These are phyloP conservation scores for Ganaspis sp. DNA, from an alignment of 1,140 invertebrate species.

Conservation along the genomic window DNA sequence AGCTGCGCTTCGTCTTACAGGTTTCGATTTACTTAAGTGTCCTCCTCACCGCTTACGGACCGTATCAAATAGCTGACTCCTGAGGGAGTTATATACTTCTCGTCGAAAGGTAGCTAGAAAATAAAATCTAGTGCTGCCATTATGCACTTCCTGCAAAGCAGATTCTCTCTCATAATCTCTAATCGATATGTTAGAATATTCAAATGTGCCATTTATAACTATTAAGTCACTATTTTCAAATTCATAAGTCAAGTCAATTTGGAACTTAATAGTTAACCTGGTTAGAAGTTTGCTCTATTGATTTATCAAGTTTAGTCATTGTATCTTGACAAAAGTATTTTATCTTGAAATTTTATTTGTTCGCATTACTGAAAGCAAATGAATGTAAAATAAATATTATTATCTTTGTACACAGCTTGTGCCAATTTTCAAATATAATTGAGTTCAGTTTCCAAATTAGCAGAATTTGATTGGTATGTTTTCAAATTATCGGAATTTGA, in stretches of 20 bases:
- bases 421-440: too few relatives aligned
- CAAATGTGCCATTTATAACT: not conserved
- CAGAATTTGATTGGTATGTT: too few relatives aligned
- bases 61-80: conserved; percentile 6
- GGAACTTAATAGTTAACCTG: not conserved
- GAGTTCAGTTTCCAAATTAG: too few relatives aligned
- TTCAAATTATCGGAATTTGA: too few relatives aligned
- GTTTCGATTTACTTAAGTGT: conserved; percentile 26
- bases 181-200: not conserved
- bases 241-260: too few relatives aligned
- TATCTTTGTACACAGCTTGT: too few relatives aligned
- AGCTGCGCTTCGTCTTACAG: conserved; percentile 17
- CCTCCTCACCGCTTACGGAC: conserved; percentile 4
- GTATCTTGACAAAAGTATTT: too few relatives aligned
- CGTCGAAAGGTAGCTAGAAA: not conserved
- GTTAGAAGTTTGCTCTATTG: not conserved
- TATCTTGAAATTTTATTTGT: too few relatives aligned
- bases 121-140: conserved; percentile 6
- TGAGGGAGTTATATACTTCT: not conserved
- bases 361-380: too few relatives aligned
- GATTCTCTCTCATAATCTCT: not conserved
- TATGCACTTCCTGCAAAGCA: not conserved
- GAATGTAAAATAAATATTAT: too few relatives aligned
- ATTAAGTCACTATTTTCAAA: too few relatives aligned
- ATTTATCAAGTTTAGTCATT: too few relatives aligned